A percentile compares a stretch with the other conserved stretches of the same genome.
Evolutionary conservation across 64 coral and sea anemone genomes (phyloP).

Genomic region (Montipora efflorescens): DNA sequence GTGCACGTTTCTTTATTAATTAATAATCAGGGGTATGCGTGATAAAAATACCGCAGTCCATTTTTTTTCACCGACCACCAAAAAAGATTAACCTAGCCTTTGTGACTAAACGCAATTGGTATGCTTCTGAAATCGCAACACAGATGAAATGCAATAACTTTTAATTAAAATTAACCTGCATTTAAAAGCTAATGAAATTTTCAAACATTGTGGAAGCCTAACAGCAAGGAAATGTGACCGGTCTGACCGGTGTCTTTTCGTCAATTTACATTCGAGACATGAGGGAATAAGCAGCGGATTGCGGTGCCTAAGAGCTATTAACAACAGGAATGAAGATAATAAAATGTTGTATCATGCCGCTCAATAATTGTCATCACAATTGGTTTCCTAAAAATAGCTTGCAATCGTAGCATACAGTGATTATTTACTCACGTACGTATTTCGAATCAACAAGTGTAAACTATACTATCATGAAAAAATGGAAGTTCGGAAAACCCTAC

Average conservation of each 20-base stretch:
- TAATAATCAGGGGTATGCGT: not conserved
- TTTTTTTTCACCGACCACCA: not conserved
- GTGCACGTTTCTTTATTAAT: not conserved
- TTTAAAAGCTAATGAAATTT: constrained; percentile 18
- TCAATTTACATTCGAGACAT: not conserved
- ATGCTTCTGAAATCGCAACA: not conserved
- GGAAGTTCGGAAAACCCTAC: too few relatives aligned
- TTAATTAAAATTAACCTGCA: not conserved
- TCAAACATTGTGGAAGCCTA: not conserved
- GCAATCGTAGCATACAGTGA: not conserved
- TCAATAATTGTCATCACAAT: not conserved
- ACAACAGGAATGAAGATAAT: not conserved
- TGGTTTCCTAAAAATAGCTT: constrained; percentile 7
- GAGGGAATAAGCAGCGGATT: not conserved
- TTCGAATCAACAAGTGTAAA: not conserved
- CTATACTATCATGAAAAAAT: too few relatives aligned
- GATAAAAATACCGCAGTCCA: not conserved
- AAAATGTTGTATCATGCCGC: not conserved
- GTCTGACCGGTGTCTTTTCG: not conserved
- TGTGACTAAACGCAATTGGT: not conserved
- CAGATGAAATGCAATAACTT: not conserved
- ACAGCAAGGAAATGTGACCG: not conserved
- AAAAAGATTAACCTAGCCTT: not conserved
- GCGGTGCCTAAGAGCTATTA: constrained; percentile 20
- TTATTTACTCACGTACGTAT: not conserved